phyloP scores from a whole-genome alignment of 2,113 vertebrate species.

The Ovibos moschatus region DNA sequence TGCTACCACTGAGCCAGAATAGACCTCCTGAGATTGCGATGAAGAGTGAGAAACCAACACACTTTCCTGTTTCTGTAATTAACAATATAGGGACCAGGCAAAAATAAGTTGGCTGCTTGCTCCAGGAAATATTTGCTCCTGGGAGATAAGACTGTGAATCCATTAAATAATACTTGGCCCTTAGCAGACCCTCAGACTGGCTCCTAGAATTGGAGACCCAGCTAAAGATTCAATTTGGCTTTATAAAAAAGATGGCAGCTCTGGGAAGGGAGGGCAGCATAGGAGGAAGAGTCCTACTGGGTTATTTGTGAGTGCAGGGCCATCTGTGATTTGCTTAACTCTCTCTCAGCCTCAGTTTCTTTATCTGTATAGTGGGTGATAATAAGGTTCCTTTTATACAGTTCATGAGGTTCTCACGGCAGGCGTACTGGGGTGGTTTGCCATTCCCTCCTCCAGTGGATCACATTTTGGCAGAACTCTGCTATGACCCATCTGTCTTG shows the following conservation, averaged over 20 bases:
- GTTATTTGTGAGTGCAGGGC: no score
- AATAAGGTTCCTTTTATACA: not conserved
- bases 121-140: not conserved
- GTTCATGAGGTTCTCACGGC: not conserved
- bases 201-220: not conserved
- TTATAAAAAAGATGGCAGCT: not conserved
- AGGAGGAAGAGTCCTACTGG: not conserved
- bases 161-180: not conserved
- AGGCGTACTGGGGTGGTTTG: not conserved
- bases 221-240: not conserved
- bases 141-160: not conserved
- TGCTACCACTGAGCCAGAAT: rapidly evolving
- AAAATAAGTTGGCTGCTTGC: not conserved
- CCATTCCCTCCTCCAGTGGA: not conserved
- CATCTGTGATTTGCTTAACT: not conserved
- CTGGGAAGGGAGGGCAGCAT: not conserved
- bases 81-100: not conserved
- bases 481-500: not conserved
- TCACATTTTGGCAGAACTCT: not conserved
- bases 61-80: not conserved
- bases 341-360: not conserved
- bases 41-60: not conserved
- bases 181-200: not conserved
- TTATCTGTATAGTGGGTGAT: not conserved
- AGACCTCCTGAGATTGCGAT: not conserved